Evolutionary conservation across 2,797 vertebrate genomes (phyloP), one percentile per base, ranked within the genome.

Genomic region (Masticophis lateralis): DNA sequence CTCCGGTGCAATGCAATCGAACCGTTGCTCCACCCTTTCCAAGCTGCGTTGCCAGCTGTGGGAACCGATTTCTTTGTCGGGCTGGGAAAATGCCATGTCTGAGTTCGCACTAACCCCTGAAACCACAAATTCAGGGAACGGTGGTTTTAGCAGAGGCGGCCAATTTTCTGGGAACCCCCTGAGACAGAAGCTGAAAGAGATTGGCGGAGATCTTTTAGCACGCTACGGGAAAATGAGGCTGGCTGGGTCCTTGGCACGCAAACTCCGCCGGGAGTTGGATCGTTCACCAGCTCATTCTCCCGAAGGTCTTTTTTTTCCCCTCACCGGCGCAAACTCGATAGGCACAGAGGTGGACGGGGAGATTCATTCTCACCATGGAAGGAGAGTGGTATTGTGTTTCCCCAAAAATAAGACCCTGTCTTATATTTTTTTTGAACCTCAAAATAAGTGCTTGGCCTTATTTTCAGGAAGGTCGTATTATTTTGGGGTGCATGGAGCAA

Each of bases 1-100:
- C 56, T 20, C 66, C n/a, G 43, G 60, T 37, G 59, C 18, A 79
- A 79, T 37, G 59, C 37, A 79, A 79, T 5, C 91, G 88, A 69
- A 92, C 28, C 32, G 32, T 1, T 47, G 18, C 90, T 9, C 55
- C 47, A 74, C 37, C 74, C 91, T 8, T 20, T 69, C 14, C 12
- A 87, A 90, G 51, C 25, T 0, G 2, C 1, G 2, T 0, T 57
- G 9, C 63, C 3, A 47, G 87, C 90, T 86, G 53, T 74, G 53
- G 60, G n/a, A 27, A 51, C 51, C 8, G 8, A 69, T 28, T 3
- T n/a, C 56, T 53, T 53, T 53, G 4, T 86, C 22, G n/a, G 66
- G 37, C 74, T 79, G 74, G 74, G 74, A 79, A 79, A 79, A 79
- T 43, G 74, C 74, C 74, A 43, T 1, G 37, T 22, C 37, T 79